These are phyloP conservation scores for Aurelia aurita DNA, from an alignment of 30 jellyfish, hydroid and myxozoan genomes.

Conservation along the genomic window DNA sequence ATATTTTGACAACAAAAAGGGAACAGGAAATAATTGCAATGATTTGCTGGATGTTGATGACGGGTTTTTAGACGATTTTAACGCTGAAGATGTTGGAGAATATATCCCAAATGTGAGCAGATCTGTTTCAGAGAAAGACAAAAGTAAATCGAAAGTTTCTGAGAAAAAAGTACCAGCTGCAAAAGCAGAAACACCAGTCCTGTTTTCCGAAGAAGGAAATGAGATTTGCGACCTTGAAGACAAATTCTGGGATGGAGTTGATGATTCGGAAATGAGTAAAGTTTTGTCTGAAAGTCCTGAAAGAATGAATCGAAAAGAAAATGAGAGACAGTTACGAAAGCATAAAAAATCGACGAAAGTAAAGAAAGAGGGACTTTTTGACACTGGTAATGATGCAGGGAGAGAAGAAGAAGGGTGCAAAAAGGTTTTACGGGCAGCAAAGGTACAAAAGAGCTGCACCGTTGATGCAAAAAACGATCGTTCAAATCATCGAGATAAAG, in stretches of 20 bases:
- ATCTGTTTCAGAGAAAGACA: neutral
- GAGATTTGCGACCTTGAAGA: slow-evolving; percentile 13
- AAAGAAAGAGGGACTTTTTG: neutral
- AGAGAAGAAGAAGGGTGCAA: neutral
- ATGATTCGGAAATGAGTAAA: slow-evolving; percentile 7
- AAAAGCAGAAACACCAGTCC: slow-evolving; percentile 24
- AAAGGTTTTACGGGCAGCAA: neutral
- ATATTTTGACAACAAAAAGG: neutral
- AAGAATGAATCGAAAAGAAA: neutral
- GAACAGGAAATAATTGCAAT: neutral
- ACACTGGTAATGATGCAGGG: neutral
- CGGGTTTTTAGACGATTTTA: neutral
- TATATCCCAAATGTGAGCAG: neutral
- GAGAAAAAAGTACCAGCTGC: neutral
- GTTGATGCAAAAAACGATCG: too few species aligned
- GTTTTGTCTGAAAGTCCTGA: neutral
- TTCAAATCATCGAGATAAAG: neutral
- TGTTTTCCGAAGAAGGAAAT: slow-evolving; percentile 19
- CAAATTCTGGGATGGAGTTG: slow-evolving; percentile 29
- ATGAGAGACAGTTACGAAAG: neutral
- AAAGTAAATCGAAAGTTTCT: too few species aligned
- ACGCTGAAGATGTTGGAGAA: neutral
- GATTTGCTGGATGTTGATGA: neutral
- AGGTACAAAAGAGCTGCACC: too few species aligned
- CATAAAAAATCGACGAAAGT: neutral